A percentile compares a stretch with the other conserved stretches of the same genome.
Conservation (phyloP, 2,888 invertebrate species). For the Orthosia gothica region DNA sequence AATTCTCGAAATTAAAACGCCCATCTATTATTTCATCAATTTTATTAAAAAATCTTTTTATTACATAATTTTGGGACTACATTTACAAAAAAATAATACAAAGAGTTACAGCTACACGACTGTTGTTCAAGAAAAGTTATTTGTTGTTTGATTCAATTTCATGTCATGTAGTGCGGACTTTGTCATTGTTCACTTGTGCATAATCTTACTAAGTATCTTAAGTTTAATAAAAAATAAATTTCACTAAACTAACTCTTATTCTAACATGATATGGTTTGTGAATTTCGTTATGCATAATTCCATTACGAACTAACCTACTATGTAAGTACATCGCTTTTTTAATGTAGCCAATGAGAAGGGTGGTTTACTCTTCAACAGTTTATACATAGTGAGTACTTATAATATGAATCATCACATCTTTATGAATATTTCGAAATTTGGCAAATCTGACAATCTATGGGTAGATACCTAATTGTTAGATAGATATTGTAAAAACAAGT, state of each 20-base stretch:
- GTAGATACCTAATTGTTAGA: constrained; percentile 42
- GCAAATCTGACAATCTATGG: constrained; percentile 63
- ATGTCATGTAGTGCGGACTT: constrained; percentile 51
- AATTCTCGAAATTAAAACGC: constrained; percentile 20
- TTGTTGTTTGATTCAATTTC: constrained; percentile 7
- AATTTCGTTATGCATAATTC: constrained; percentile 68
- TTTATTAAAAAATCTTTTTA: constrained; percentile 68
- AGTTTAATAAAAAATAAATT: constrained; percentile 72
- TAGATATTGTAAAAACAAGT: constrained; percentile 44
- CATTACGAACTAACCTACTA: constrained; percentile 59
- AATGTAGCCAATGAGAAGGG: constrained; percentile 8
- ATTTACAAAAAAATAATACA: constrained; percentile 63
- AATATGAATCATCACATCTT: constrained; percentile 20
- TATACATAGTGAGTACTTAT: constrained; percentile 39
- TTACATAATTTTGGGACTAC: constrained; percentile 60
- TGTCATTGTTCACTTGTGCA: constrained; percentile 69
- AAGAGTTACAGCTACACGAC: constrained; percentile 54
- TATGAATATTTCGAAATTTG: constrained; percentile 60
- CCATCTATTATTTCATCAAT: constrained; percentile 26
- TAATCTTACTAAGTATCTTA: constrained; percentile 67
- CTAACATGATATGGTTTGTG: constrained; percentile 87
- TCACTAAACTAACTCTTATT: constrained; percentile 74
- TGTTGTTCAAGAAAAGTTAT: constrained; percentile 22
- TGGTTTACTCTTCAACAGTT: constrained; percentile 15
- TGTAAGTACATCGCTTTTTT: constrained; percentile 33